phyloP scores from a whole-genome alignment of 2,888 invertebrate species.

The Cremastobaeus sp. region DNA sequence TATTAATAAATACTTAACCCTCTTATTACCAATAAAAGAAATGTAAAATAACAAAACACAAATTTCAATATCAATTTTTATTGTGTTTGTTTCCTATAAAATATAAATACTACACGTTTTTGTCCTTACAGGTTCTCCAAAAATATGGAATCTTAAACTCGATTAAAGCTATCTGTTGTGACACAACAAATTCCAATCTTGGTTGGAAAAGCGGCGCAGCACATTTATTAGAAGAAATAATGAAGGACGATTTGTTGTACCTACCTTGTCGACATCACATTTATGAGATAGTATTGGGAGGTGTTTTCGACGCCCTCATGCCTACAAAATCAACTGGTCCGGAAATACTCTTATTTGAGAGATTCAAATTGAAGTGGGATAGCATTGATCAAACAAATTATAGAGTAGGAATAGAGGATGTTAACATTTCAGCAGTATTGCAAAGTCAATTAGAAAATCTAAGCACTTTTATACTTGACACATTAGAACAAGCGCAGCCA shows the following conservation, averaged over 20 bases:
- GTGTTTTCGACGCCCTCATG: conserved; percentile 39
- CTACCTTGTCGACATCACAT: conserved; percentile 64
- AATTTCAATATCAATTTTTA: too few species aligned
- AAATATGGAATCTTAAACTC: neutral
- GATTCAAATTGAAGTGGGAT: conserved; percentile 55
- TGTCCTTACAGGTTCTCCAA: conserved; percentile 5
- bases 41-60: too few species aligned
- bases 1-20: too few species aligned
- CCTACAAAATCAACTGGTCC: conserved; percentile 47
- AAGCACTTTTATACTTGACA: neutral
- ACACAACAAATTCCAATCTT: conserved; percentile 49
- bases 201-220: conserved; percentile 53
- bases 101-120: too few species aligned
- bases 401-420: conserved; percentile 19
- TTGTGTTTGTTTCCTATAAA: too few species aligned
- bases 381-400: conserved; percentile 48
- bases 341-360: conserved; percentile 57
- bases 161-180: conserved; percentile 53
- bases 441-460: conserved; percentile 21
- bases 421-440: conserved; percentile 11
- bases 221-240: conserved; percentile 53
- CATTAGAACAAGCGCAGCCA: conserved; percentile 28
- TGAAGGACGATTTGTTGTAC: conserved; percentile 59
- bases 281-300: conserved; percentile 49
- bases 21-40: too few species aligned